phyloP scores from a whole-genome alignment of 2,888 invertebrate species.

The Ophion slaviceki region DNA sequence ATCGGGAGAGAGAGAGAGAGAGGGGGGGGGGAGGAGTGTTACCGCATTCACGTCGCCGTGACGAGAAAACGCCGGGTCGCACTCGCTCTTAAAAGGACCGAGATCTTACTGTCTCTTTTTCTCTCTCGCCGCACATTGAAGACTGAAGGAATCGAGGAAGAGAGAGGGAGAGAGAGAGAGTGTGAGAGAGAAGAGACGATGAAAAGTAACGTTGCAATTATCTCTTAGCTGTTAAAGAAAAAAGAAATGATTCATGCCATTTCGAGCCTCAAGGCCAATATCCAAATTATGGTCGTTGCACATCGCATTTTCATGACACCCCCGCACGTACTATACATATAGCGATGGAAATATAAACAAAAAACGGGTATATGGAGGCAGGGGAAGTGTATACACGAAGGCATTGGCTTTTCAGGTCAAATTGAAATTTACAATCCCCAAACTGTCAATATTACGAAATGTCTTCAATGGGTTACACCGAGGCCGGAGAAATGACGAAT shows the following conservation, averaged over 20 bases:
- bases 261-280: slow-evolving; percentile 53
- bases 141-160: slow-evolving; percentile 2
- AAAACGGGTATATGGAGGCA: neutral
- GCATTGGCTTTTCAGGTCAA: too few relatives aligned
- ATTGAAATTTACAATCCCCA: too few relatives aligned
- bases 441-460: too few relatives aligned
- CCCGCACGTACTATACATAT: neutral
- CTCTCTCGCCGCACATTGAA: slow-evolving; percentile 24
- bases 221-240: slow-evolving; percentile 15
- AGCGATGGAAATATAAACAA: neutral
- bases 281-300: slow-evolving; percentile 46
- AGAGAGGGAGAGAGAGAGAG: slow-evolving; percentile 1
- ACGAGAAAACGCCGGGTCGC: slow-evolving; percentile 22
- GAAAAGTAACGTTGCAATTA: slow-evolving; percentile 48
- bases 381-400: too few relatives aligned
- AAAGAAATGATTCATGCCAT: slow-evolving; percentile 14
- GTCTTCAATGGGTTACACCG: too few relatives aligned
- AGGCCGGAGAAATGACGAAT: too few relatives aligned
- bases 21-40: too few relatives aligned
- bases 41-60: slow-evolving; percentile 65
- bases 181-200: slow-evolving; percentile 4
- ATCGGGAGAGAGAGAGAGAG: slow-evolving; percentile 3
- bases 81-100: slow-evolving; percentile 24
- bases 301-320: neutral
- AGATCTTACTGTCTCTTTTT: neutral